Evolutionary conservation across 1,140 invertebrate genomes (phyloP).

Genomic region (Scaptomyza montana): DNA sequence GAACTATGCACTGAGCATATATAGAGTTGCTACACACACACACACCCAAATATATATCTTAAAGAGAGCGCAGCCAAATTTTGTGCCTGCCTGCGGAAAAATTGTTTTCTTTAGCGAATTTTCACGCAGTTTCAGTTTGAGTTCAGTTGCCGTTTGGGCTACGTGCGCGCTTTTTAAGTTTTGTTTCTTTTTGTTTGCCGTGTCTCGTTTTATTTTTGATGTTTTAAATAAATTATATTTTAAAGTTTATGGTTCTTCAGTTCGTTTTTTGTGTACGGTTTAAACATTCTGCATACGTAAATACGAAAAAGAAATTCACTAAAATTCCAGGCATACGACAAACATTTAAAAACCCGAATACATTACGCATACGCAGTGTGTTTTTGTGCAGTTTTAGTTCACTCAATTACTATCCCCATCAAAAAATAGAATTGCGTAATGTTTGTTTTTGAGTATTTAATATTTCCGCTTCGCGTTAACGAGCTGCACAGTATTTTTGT

Average conservation of each 20-base stretch:
- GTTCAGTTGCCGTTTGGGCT: conserved; percentile 64
- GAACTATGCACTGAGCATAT: conserved; percentile 54
- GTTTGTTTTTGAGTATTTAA: conserved; percentile 14
- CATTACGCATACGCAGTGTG: conserved; percentile 68
- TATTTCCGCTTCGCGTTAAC: conserved; percentile 18
- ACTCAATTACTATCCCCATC: neutral
- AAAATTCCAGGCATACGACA: conserved; percentile 15
- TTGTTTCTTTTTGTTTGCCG: conserved; percentile 30
- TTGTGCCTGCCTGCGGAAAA: neutral
- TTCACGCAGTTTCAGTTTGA: conserved; percentile 67
- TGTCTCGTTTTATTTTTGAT: conserved; percentile 19
- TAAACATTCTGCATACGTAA: conserved; percentile 33
- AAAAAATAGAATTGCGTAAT: conserved; percentile 61
- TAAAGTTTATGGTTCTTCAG: conserved; percentile 34
- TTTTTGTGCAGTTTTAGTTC: conserved; percentile 21
- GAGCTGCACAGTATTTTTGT: conserved; percentile 35
- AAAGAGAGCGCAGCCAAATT: conserved; percentile 29
- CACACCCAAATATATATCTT: conserved; percentile 10
- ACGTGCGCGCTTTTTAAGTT: conserved; percentile 35
- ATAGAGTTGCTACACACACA: conserved; percentile 21
- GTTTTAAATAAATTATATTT: conserved; percentile 9
- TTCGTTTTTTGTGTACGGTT: neutral
- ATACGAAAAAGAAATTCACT: conserved; percentile 15
- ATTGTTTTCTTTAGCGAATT: conserved; percentile 65
- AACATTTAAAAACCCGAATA: conserved; percentile 1